Evolutionary conservation across 2,888 invertebrate genomes (phyloP), one percentile per base, ranked within the genome.

Genomic region (Neoitamus cyanurus): DNA sequence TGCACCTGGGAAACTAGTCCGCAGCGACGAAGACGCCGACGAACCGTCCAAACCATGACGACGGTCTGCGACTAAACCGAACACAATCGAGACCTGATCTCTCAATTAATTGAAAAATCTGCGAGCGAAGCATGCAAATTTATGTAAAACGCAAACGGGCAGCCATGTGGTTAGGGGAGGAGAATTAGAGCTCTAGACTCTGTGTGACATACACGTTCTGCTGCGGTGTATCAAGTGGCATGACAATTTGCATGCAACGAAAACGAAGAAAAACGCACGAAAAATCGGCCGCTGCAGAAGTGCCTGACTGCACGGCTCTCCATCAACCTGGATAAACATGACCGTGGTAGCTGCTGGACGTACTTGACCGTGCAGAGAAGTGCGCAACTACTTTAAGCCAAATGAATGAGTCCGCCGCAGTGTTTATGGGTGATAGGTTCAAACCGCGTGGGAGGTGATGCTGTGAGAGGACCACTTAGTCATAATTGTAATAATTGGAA

Each of bases 81-180:
- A 58, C 58, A 58, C 86, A 87, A 87, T 87, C 87, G 85, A 85
- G 85, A 86, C 87, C 86, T 87, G 87, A 87, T 87, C 86, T 87
- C 87, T 87, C 86, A 87, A 87, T 87, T 87, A 87, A 86, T 87
- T 87, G 86, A 86, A 86, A 87, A 86, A 87, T 86, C 86, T 86
- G 85, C 85, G 86, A 86, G 85, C 80, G 82, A 70, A 82, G 86
- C 86, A 87, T 86, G 86, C 87, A 85, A 87, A 87, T 86, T 86
- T 86, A 87, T 87, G 86, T 86, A 85, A 84, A 86, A 86, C 85
- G 85, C 78, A 36, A 84, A 30, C 48, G 31, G 46, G 42, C 73
- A 30, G 25, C 69, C 58, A 25, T 20, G 25, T 20, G 9, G 48
- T 48, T 58, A 20, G 9, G 25, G 58, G 25, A 25, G 6, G 25